Evolutionary conservation across 2,888 invertebrate genomes (phyloP).

Genomic region (Rhagonycha fulva): DNA sequence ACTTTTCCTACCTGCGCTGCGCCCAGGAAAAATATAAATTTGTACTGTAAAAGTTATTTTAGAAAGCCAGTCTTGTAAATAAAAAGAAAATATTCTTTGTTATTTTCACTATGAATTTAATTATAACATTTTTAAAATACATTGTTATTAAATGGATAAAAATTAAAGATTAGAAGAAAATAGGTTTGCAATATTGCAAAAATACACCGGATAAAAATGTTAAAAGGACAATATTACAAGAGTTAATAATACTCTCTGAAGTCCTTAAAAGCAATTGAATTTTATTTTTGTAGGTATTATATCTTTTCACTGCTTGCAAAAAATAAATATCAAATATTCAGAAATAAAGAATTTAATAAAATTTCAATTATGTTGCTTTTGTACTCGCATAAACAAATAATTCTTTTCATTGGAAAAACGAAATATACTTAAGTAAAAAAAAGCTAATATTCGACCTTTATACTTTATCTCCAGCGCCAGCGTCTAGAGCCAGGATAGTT

Average conservation of each 20-base stretch:
- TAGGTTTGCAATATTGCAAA: not conserved
- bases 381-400: too few species aligned
- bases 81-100: not conserved
- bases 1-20: not conserved
- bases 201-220: not conserved
- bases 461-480: too few species aligned
- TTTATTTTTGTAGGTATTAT: not conserved
- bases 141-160: not conserved
- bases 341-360: not conserved
- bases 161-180: not conserved
- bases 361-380: too few species aligned
- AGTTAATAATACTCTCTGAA: not conserved
- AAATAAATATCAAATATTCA: not conserved
- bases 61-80: not conserved
- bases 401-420: too few species aligned
- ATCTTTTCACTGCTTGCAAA: not conserved
- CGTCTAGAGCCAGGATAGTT: too few species aligned
- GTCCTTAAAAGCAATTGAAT: not conserved
- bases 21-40: not conserved
- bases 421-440: too few species aligned
- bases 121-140: not conserved
- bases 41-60: not conserved
- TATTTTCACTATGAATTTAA: not conserved
- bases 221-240: not conserved
- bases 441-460: too few species aligned